Evolutionary conservation across 2,888 invertebrate genomes (phyloP), one percentile per base, ranked within the genome.

Genomic region (Germaria angustata): DNA sequence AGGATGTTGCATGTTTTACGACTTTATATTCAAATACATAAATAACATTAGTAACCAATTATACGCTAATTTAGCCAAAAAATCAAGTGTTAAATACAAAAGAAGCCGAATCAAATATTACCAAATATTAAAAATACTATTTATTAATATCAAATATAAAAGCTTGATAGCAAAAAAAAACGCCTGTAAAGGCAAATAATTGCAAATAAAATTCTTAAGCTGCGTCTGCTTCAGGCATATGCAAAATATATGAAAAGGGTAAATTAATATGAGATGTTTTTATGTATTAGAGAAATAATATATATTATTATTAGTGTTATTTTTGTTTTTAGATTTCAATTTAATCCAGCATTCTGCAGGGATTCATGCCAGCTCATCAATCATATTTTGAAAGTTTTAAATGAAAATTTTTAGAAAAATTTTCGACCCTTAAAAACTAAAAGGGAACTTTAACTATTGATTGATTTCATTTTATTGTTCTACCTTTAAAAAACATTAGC

Each of bases 61-160:
- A 81, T 78, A 81, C 81, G 81, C 81, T 78, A 69, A 78, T 81
- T 81, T 81, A 81, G n/a, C 22, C 41, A 24, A 55, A n/a, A 59
- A 77, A 71, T 51, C 17, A 65, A 24, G 34, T 77, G 36, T 65
- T 59, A 59, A 59, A 55, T 15, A 73, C 51, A 68, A 80, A 80
- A 65, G 69, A 34, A 15, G 72, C 81, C 81, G 77, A 59, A 71
- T 36, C 17, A 7, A 55, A 55, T 53, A 41, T 53, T 72, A 28
- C 66, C 17, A 55, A 72, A 81, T 57, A 41, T 73, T 24, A 36
- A 59, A 76, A 75, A 15, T 28, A n/a, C n/a, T n/a, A n/a, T 32
- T 32, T 61, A 39, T 39, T 39, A 49, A 51, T 11, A 20, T 7
- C 15, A 41, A 28, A 46, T 22, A 51, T n/a, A 63, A 34, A 49